Conservation (phyloP, 2,888 invertebrate species). For the Ochlodes sylvanus region DNA sequence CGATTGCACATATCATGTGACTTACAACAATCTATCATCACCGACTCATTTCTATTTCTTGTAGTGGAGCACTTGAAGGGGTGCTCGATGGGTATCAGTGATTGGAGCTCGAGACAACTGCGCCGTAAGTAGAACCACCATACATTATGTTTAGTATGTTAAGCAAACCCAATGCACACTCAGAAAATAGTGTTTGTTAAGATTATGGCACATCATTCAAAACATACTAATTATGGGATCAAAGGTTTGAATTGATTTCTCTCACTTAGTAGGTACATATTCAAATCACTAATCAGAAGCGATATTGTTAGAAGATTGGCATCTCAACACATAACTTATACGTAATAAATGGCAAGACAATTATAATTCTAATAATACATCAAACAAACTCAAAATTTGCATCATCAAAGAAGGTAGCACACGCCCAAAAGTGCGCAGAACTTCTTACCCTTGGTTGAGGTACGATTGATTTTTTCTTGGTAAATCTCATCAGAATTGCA, state of each 20-base stretch:
- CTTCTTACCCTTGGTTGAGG: constrained; percentile 73
- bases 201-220: constrained; percentile 78
- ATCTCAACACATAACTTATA: constrained; percentile 81
- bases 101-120: constrained; percentile 91
- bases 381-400: constrained; percentile 79
- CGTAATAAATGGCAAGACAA: constrained; percentile 72
- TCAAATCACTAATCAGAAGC: constrained; percentile 81
- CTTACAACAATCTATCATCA: constrained; percentile 93
- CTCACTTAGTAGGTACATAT: constrained; percentile 76
- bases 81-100: constrained; percentile 91
- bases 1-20: constrained; percentile 90
- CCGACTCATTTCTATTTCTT: constrained; percentile 89
- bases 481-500: constrained; percentile 75
- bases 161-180: constrained; percentile 84
- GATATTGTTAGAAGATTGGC: constrained; percentile 79
- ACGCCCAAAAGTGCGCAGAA: constrained; percentile 67
- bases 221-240: constrained; percentile 63
- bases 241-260: constrained; percentile 57
- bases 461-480: constrained; percentile 65
- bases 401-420: constrained; percentile 68
- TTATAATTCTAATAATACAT: constrained; percentile 76
- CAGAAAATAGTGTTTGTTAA: constrained; percentile 78
- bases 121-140: constrained; percentile 83
- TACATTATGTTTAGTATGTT: constrained; percentile 85
- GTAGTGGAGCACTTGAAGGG: constrained; percentile 93